Percentiles rank a stretch among this genome's conserved stretches.
These are phyloP conservation scores for Dorcus parallelipipedus DNA, from an alignment of 2,888 invertebrate species.

Conservation along the genomic window DNA sequence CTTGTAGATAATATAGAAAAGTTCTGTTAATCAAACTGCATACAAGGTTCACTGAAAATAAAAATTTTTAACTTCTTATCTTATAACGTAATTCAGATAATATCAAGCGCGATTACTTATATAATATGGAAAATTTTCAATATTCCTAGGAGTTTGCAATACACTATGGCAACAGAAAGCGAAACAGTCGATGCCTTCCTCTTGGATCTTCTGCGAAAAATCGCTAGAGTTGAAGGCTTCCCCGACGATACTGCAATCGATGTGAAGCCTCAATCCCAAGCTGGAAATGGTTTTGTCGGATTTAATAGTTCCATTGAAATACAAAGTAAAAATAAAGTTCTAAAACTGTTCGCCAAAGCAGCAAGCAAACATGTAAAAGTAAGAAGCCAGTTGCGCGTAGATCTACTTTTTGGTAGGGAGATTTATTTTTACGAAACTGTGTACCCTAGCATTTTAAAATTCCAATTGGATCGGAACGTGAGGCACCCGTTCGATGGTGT, in stretches of 20 bases:
- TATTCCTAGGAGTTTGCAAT: no score
- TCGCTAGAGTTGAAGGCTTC: no score
- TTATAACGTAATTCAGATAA: no score
- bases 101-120: no score
- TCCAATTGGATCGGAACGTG: neutral
- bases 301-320: conserved; percentile 12
- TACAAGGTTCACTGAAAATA: no score
- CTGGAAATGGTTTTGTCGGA: conserved; percentile 19
- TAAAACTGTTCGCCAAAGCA: conserved; percentile 19
- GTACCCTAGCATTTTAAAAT: neutral
- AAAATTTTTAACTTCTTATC: no score
- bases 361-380: conserved; percentile 14
- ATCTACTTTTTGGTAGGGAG: neutral
- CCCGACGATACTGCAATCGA: neutral
- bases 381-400: neutral
- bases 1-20: no score
- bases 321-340: conserved; percentile 10
- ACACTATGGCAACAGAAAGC: no score
- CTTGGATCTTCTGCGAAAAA: no score
- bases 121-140: no score
- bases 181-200: no score
- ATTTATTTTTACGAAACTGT: neutral
- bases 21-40: no score
- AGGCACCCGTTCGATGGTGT: neutral
- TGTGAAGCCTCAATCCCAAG: conserved; percentile 7